Percentiles rank a stretch among this genome's conserved stretches.
Evolutionary conservation across 2,888 invertebrate species (phyloP).

Genomic region (Odontomyia ornata): DNA sequence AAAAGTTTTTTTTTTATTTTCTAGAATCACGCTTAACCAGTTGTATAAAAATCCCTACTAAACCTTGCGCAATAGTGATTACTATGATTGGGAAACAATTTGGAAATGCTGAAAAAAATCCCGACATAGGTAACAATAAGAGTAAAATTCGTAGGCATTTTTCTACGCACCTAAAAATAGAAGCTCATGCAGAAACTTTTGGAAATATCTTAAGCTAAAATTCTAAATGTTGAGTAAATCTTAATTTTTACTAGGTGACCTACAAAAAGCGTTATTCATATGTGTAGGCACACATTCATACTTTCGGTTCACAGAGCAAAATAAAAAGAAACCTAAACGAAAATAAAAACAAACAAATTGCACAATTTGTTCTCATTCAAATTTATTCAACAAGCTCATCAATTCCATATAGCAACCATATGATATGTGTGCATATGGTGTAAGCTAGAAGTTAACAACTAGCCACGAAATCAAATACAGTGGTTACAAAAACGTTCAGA

Average conservation of each 20-base stretch:
- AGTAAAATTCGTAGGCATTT: too few relatives aligned
- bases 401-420: slow-evolving; percentile 2
- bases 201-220: too few relatives aligned
- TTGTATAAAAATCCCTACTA: too few relatives aligned
- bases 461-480: neutral
- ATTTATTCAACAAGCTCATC: slow-evolving; percentile 40
- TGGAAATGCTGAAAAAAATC: neutral
- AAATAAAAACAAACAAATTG: slow-evolving; percentile 30
- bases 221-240: too few relatives aligned
- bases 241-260: neutral
- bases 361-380: slow-evolving; percentile 39
- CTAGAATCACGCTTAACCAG: too few relatives aligned
- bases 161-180: too few relatives aligned
- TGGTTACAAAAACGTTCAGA: neutral
- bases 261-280: neutral
- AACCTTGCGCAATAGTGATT: too few relatives aligned
- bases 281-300: neutral
- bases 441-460: slow-evolving; percentile 11
- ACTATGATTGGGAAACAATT: too few relatives aligned
- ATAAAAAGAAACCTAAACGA: neutral
- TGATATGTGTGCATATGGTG: neutral
- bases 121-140: neutral
- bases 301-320: neutral
- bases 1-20: too few relatives aligned
- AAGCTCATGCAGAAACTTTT: too few relatives aligned